These are phyloP conservation scores for Acrocephalus kingi DNA, from an alignment of 2,113 vertebrate species.

Conservation along the genomic window DNA sequence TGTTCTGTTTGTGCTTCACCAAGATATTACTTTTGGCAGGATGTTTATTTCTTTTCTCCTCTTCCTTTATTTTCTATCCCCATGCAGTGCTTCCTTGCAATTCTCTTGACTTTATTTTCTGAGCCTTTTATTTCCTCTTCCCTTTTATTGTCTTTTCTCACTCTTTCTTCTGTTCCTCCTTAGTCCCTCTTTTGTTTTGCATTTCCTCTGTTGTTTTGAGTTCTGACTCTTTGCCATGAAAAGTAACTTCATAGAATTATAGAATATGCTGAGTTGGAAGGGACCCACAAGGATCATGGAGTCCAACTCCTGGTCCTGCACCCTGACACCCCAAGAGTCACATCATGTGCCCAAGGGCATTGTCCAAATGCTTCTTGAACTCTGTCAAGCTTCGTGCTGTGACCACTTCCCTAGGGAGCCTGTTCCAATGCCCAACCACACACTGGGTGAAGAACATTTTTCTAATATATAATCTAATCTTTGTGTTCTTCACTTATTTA, in stretches of 20 bases:
- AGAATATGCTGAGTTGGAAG: neutral
- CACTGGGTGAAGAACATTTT: neutral
- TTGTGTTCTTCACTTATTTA: neutral
- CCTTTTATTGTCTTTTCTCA: neutral
- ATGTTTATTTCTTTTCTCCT: neutral
- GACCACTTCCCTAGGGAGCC: neutral
- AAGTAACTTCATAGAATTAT: neutral
- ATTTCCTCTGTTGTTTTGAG: neutral
- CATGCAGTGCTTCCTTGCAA: neutral
- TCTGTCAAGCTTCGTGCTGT: neutral
- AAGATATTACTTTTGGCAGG: neutral
- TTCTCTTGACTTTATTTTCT: neutral
- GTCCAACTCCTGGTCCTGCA: neutral
- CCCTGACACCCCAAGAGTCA: neutral
- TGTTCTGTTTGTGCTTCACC: neutral
- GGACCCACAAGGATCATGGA: accelerated
- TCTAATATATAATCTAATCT: neutral
- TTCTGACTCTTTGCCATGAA: neutral
- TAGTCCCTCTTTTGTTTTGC: neutral
- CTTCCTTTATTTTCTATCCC: neutral
- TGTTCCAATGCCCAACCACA: no score
- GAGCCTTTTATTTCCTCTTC: neutral
- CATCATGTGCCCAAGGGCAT: neutral
- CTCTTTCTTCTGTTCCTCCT: neutral
- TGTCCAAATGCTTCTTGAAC: neutral